Evolutionary conservation across 37 sponge, comb jelly and placozoan genomes (phyloP).

Genomic region (Tethya wilhelma): DNA sequence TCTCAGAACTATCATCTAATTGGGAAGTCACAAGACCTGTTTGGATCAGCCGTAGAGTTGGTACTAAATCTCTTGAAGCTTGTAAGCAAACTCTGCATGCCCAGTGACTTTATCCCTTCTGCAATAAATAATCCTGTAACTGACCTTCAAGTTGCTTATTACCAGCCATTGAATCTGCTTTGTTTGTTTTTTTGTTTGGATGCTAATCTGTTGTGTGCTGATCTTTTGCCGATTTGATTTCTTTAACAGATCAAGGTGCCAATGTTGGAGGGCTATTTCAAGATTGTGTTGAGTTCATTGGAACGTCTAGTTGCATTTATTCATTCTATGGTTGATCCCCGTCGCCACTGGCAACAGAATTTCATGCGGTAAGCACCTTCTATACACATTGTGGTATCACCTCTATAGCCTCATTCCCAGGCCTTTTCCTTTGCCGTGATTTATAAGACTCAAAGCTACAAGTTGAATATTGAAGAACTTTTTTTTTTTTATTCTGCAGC

Average conservation of each 20-base stretch:
- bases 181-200: too few species aligned
- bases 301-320: conserved; percentile 18
- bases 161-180: too few species aligned
- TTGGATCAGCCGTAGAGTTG: neutral
- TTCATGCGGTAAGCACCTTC: neutral
- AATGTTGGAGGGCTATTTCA: neutral
- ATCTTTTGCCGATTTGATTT: too few species aligned
- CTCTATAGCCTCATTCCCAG: neutral
- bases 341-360: conserved; percentile 12
- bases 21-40: neutral
- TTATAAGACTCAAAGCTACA: too few species aligned
- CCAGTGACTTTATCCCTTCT: too few species aligned
- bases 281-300: neutral
- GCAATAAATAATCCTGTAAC: too few species aligned
- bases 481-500: too few species aligned
- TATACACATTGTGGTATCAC: neutral
- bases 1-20: conserved; percentile 17
- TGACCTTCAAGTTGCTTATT: too few species aligned
- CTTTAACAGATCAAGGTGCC: neutral
- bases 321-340: conserved; percentile 42
- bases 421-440: too few species aligned
- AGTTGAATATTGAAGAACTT: too few species aligned
- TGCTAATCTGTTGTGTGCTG: too few species aligned
- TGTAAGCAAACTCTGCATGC: too few species aligned
- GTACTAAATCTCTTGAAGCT: neutral